Conservation (phyloP, 2,888 invertebrate genomes). For the Cheiracanthium punctorium region DNA sequence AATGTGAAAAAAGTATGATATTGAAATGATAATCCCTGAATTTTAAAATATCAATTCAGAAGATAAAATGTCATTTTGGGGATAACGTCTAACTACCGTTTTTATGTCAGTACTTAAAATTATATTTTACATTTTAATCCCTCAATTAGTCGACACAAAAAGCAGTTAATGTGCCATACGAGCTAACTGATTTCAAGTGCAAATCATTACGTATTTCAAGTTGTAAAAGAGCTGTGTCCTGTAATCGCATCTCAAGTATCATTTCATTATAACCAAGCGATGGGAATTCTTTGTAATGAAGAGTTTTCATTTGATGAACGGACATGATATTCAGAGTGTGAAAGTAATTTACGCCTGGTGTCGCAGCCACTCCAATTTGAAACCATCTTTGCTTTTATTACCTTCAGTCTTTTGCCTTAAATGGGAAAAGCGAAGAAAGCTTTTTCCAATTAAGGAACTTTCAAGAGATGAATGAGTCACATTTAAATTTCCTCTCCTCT, state of each 20-base stretch:
- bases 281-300: constrained; percentile 15
- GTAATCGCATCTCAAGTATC: background rate
- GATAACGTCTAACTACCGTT: no score
- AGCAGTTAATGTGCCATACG: background rate
- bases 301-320: constrained; percentile 20
- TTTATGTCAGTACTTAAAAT: no score
- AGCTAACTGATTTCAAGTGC: background rate
- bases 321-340: background rate
- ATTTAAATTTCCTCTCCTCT: background rate
- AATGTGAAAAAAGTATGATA: no score
- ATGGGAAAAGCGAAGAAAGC: constrained; percentile 7
- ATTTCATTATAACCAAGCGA: constrained; percentile 1
- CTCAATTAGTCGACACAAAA: background rate
- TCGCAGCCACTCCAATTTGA: constrained; percentile 27
- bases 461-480: background rate
- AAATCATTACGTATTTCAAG: background rate
- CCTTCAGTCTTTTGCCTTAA: constrained; percentile 3
- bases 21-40: no score
- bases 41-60: no score
- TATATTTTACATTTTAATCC: no score
- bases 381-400: constrained; percentile 23
- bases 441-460: constrained; percentile 8
- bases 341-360: constrained; percentile 19
- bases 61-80: no score
- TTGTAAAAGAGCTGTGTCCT: background rate